Percentiles rank a stretch among this genome's conserved stretches.
phyloP scores from a whole-genome alignment of 2,888 invertebrate species.

The Plagodis dolabraria region DNA sequence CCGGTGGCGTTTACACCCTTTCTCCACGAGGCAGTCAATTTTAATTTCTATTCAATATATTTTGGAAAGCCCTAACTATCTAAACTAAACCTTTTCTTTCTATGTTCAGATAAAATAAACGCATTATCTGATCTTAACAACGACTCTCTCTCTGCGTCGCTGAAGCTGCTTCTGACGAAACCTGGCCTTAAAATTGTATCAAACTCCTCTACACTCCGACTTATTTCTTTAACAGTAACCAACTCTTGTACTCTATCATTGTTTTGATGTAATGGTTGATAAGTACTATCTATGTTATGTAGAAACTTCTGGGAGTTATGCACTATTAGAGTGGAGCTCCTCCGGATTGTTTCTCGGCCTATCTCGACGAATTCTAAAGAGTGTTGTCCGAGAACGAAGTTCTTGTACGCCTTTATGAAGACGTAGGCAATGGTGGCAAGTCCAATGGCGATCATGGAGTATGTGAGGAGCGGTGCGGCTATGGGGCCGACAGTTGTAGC shows the following conservation, averaged over 20 bases:
- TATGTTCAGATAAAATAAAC: conserved; percentile 70
- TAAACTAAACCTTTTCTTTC: conserved; percentile 54
- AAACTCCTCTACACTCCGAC: conserved; percentile 62
- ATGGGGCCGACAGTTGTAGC: conserved; percentile 91
- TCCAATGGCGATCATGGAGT: conserved; percentile 89
- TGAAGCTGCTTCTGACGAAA: conserved; percentile 64
- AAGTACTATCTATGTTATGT: conserved; percentile 81
- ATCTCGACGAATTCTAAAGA: conserved; percentile 91
- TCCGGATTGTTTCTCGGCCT: conserved; percentile 88
- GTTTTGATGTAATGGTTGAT: conserved; percentile 51
- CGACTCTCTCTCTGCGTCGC: conserved; percentile 65
- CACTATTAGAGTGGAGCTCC: conserved; percentile 85
- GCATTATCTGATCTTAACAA: conserved; percentile 70
- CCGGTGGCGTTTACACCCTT: conserved; percentile 4
- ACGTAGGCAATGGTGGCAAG: conserved; percentile 86
- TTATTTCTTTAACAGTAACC: conserved; percentile 53
- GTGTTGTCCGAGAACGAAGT: conserved; percentile 88
- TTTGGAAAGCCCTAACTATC: conserved; percentile 33
- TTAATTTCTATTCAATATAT: conserved; percentile 24
- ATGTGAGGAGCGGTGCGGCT: conserved; percentile 88
- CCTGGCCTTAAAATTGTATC: conserved; percentile 58
- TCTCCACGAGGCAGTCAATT: conserved; percentile 18
- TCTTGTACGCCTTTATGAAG: conserved; percentile 90
- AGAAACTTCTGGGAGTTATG: conserved; percentile 86
- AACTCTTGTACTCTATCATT: conserved; percentile 54